A percentile compares a stretch with the other conserved stretches of the same genome.
These are phyloP conservation scores for Bovichtus diacanthus DNA, from an alignment of 2,797 vertebrate genomes.

Conservation along the genomic window DNA sequence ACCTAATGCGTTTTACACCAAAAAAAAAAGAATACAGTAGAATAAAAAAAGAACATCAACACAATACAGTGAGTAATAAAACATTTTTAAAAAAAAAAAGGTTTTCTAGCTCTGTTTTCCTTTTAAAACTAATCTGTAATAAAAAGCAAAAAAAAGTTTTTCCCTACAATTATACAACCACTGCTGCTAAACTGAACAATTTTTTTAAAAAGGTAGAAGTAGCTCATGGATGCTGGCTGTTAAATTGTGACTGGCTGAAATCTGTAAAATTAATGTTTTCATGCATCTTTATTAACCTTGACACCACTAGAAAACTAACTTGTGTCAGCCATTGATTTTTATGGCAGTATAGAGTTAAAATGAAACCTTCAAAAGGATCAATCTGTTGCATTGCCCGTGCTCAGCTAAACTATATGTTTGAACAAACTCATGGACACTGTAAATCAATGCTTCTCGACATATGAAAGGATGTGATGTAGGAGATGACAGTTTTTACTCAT, in stretches of 20 bases:
- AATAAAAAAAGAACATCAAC: background rate
- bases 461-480: conserved; percentile 52
- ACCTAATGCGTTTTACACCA: background rate
- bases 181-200: background rate
- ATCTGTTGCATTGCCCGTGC: conserved; percentile 32
- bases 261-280: conserved; percentile 42
- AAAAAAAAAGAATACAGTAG: background rate
- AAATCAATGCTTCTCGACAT: conserved; percentile 52
- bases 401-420: conserved; percentile 39
- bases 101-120: background rate
- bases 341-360: conserved; percentile 53
- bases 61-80: background rate
- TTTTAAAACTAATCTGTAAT: background rate
- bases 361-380: conserved; percentile 63
- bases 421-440: conserved; percentile 25
- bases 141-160: background rate
- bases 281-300: conserved; percentile 57
- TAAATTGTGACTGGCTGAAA: conserved; percentile 35
- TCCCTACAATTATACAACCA: background rate
- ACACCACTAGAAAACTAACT: conserved; percentile 61
- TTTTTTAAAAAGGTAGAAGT: background rate
- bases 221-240: background rate
- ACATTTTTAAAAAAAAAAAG: too few relatives aligned
- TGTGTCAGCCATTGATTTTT: conserved; percentile 60
- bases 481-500: conserved; percentile 33